A percentile compares a stretch with the other conserved stretches of the same genome.
These are phyloP conservation scores for Polypterus bichir DNA, from an alignment of 2,113 vertebrate species.

Conservation along the genomic window DNA sequence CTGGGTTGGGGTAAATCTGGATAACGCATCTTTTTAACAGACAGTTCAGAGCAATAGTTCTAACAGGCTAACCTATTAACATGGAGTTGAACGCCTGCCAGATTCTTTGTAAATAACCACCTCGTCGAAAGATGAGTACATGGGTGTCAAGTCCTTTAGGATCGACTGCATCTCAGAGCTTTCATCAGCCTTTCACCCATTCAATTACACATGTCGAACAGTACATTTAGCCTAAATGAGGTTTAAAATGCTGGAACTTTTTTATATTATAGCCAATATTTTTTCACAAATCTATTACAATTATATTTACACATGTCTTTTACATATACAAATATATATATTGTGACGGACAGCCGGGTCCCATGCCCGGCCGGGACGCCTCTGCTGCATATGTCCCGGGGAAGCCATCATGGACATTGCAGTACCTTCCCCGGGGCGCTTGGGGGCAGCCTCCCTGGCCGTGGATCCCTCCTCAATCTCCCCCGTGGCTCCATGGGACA, in stretches of 20 bases:
- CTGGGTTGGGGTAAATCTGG: slow-evolving; percentile 60
- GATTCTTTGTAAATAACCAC: slow-evolving; percentile 13
- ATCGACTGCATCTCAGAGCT: slow-evolving; percentile 33
- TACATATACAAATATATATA: too few relatives aligned
- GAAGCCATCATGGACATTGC: too few relatives aligned
- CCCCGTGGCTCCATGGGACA: too few relatives aligned
- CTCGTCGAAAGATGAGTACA: slow-evolving; percentile 33
- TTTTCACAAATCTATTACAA: too few relatives aligned
- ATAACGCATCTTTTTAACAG: slow-evolving; percentile 68
- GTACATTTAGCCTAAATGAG: slow-evolving; percentile 19
- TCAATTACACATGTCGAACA: slow-evolving; percentile 39
- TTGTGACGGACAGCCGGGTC: too few relatives aligned
- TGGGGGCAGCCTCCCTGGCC: too few relatives aligned
- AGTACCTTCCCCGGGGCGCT: too few relatives aligned
- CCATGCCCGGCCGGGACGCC: too few relatives aligned
- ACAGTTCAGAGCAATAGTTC: slow-evolving; percentile 26
- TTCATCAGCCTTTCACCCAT: slow-evolving; percentile 36
- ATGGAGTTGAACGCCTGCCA: slow-evolving; percentile 36
- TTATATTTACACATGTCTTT: too few relatives aligned
- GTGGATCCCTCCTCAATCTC: too few relatives aligned
- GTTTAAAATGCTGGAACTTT: neutral
- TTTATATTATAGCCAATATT: too few relatives aligned
- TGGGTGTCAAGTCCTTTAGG: slow-evolving; percentile 35
- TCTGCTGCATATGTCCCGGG: too few relatives aligned
- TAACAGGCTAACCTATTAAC: slow-evolving; percentile 37